These are phyloP conservation scores for Lasioglossum zephyrum DNA, from an alignment of 2,888 invertebrate genomes.

Conservation along the genomic window DNA sequence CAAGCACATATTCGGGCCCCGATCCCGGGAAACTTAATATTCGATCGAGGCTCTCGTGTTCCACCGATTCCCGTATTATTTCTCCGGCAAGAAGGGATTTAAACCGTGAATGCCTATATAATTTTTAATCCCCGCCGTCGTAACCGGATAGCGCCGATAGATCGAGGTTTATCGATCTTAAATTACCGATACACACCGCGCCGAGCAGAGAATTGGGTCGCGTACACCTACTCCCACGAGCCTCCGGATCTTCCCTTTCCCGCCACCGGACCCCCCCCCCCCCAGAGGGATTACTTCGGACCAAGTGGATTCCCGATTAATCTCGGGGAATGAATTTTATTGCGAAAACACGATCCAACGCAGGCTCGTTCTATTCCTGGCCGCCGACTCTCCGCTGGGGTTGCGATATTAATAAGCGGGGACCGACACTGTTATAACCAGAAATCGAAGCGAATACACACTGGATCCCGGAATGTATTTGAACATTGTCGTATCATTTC, in stretches of 20 bases:
- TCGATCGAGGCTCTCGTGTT: constrained; percentile 76
- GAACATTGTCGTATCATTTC: too few relatives aligned
- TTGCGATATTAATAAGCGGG: neutral
- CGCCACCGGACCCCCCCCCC: neutral
- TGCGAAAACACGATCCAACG: constrained; percentile 17
- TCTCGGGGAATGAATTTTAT: constrained; percentile 38
- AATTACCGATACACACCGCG: constrained; percentile 78
- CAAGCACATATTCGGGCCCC: constrained; percentile 73
- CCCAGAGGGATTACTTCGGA: constrained; percentile 58
- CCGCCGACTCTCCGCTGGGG: neutral
- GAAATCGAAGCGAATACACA: too few relatives aligned
- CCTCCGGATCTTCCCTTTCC: constrained; percentile 42
- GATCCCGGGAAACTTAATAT: constrained; percentile 81
- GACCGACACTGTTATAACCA: too few relatives aligned
- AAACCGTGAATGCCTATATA: constrained; percentile 78
- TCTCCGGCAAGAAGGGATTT: constrained; percentile 81
- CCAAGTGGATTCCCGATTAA: constrained; percentile 58
- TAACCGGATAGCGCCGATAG: constrained; percentile 80
- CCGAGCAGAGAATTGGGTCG: constrained; percentile 77
- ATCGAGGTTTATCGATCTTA: constrained; percentile 83
- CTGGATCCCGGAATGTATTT: too few relatives aligned
- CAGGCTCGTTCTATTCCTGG: neutral
- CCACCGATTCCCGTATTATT: constrained; percentile 81
- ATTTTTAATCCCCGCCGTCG: constrained; percentile 80
- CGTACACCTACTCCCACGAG: constrained; percentile 52